Evolutionary conservation across 1,140 invertebrate genomes (phyloP).

Genomic region (Sinella curviseta): DNA sequence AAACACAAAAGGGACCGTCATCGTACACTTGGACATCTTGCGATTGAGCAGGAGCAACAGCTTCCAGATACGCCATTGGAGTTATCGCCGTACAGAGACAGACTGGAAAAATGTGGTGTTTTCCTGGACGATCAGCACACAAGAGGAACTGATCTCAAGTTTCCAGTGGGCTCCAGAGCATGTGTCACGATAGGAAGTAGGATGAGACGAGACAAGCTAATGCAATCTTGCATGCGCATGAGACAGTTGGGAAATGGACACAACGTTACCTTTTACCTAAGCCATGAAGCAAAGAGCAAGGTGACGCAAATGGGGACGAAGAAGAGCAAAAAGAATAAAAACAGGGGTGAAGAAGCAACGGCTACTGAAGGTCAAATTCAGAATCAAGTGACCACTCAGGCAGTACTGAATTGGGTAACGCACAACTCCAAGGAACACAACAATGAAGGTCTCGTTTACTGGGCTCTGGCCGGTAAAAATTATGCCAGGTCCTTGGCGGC

Average conservation of each 20-base stretch:
- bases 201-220: slow-evolving; percentile 33
- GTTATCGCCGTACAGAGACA: slow-evolving; percentile 25
- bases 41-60: background rate
- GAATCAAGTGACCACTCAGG: background rate
- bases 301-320: background rate
- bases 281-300: slow-evolving; percentile 32
- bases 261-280: slow-evolving; percentile 28
- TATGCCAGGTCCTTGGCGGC: slow-evolving; percentile 19
- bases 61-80: slow-evolving; percentile 1
- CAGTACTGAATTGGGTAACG: slow-evolving; percentile 27
- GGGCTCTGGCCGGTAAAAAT: slow-evolving; percentile 22
- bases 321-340: background rate
- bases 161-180: slow-evolving; percentile 23
- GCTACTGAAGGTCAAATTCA: background rate
- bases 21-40: background rate
- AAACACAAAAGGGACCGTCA: background rate
- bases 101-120: slow-evolving; percentile 30
- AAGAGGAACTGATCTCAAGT: slow-evolving; percentile 43
- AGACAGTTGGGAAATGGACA: slow-evolving; percentile 37
- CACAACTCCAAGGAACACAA: slow-evolving; percentile 17
- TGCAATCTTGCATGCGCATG: slow-evolving; percentile 47
- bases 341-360: background rate
- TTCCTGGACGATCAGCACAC: slow-evolving; percentile 44
- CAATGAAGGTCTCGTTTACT: slow-evolving; percentile 30
- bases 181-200: slow-evolving; percentile 36